Conservation (phyloP, 2,113 vertebrate genomes). For the Carassius gibelio region DNA sequence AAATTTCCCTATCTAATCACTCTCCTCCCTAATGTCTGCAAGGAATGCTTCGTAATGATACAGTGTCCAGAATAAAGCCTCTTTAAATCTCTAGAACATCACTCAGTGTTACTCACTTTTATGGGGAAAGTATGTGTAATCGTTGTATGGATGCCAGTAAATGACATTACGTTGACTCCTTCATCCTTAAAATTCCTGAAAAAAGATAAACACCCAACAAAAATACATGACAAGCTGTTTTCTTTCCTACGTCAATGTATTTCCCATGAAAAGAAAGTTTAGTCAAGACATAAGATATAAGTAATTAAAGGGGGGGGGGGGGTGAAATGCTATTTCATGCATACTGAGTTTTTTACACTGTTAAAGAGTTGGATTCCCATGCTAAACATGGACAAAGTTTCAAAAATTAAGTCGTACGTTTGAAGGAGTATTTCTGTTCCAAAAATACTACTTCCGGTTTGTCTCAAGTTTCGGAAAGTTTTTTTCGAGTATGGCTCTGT, state of each 20-base stretch:
- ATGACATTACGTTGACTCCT: slow-evolving; percentile 9
- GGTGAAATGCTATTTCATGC: too few species aligned
- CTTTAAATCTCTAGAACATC: slow-evolving; percentile 22
- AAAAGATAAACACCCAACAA: background rate
- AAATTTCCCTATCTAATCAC: slow-evolving; percentile 42
- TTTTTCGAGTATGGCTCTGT: too few species aligned
- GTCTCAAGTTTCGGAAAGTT: too few species aligned
- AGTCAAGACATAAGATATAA: too few species aligned
- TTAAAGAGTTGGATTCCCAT: too few species aligned
- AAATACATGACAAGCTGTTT: background rate
- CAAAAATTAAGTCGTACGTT: too few species aligned
- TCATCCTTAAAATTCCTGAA: slow-evolving; percentile 39
- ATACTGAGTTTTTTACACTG: too few species aligned
- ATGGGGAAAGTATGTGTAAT: slow-evolving; percentile 44
- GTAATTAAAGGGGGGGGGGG: too few species aligned
- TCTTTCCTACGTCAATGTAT: background rate
- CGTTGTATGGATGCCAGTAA: slow-evolving; percentile 17
- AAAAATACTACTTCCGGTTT: too few species aligned
- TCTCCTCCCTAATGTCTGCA: slow-evolving; percentile 38
- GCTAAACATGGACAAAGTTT: too few species aligned
- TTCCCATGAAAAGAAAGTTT: background rate
- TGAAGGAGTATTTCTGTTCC: too few species aligned
- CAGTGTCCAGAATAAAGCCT: slow-evolving; percentile 25
- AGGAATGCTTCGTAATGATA: slow-evolving; percentile 21
- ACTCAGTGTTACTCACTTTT: slow-evolving; percentile 35